These are phyloP conservation scores for Hucho hucho DNA, from an alignment of 2,113 vertebrate species.

Conservation along the genomic window DNA sequence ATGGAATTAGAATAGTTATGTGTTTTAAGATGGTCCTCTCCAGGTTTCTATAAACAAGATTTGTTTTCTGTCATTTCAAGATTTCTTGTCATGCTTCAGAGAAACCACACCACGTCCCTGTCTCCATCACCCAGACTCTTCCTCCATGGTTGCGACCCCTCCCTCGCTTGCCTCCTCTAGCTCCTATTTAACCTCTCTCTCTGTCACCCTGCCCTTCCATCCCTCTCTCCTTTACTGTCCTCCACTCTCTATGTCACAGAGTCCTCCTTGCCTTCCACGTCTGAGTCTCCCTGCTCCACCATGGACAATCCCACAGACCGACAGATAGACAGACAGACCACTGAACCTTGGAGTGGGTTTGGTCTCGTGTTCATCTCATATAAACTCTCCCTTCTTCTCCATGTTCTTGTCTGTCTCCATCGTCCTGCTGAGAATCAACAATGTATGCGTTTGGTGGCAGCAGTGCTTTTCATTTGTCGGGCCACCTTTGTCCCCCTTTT, in stretches of 20 bases:
- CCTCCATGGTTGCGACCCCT: neutral
- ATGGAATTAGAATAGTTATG: no score
- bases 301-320: slow-evolving; percentile 40
- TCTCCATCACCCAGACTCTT: neutral
- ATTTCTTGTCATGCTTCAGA: no score
- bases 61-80: no score
- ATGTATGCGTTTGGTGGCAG: slow-evolving; percentile 49
- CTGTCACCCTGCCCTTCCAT: neutral
- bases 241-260: slow-evolving; percentile 13
- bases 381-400: slow-evolving; percentile 33
- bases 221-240: slow-evolving; percentile 9
- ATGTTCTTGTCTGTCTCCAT: slow-evolving; percentile 36
- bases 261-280: slow-evolving; percentile 9
- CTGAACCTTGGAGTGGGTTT: slow-evolving; percentile 29
- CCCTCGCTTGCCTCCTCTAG: neutral
- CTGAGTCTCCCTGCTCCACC: slow-evolving; percentile 24
- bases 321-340: slow-evolving; percentile 13
- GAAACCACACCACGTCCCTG: neutral
- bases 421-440: slow-evolving; percentile 42
- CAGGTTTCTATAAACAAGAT: no score
- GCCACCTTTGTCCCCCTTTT: neutral
- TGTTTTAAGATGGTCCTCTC: no score
- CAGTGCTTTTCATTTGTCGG: slow-evolving; percentile 4
- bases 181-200: slow-evolving; percentile 5
- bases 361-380: slow-evolving; percentile 20